phyloP scores from a whole-genome alignment of 2,113 vertebrate genomes.

The Pelecanus crispus region DNA sequence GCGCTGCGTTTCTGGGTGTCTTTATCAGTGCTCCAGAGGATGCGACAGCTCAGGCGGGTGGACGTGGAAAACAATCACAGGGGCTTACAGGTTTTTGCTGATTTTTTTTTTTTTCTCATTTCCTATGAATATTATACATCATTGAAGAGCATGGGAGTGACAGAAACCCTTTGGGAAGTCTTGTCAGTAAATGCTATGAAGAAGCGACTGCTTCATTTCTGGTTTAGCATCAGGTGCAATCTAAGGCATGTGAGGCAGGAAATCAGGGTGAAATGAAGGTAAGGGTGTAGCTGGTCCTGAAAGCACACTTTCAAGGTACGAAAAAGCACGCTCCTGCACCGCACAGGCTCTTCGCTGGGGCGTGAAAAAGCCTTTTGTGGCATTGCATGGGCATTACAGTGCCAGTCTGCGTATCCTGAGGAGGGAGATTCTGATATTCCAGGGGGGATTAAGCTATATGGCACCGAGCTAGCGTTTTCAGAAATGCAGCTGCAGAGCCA shows the following conservation, averaged over 20 bases:
- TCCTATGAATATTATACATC: fast-evolving
- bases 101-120: neutral
- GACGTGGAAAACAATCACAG: neutral
- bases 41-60: fast-evolving
- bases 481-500: neutral
- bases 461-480: fast-evolving
- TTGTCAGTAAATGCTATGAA: neutral
- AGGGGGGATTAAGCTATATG: too few species aligned
- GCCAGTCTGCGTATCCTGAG: fast-evolving
- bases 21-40: neutral
- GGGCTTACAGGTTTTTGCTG: fast-evolving
- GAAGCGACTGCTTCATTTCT: neutral
- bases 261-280: neutral
- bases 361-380: neutral
- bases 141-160: neutral
- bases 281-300: neutral
- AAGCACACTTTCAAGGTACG: neutral
- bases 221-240: fast-evolving
- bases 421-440: too few species aligned
- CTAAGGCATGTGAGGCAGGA: fast-evolving
- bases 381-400: neutral
- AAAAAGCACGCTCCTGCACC: neutral
- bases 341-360: neutral
- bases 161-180: neutral
- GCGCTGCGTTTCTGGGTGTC: fast-evolving